Evolutionary conservation across 2,113 vertebrate genomes (phyloP).

Genomic region (Crotalus helleri): DNA sequence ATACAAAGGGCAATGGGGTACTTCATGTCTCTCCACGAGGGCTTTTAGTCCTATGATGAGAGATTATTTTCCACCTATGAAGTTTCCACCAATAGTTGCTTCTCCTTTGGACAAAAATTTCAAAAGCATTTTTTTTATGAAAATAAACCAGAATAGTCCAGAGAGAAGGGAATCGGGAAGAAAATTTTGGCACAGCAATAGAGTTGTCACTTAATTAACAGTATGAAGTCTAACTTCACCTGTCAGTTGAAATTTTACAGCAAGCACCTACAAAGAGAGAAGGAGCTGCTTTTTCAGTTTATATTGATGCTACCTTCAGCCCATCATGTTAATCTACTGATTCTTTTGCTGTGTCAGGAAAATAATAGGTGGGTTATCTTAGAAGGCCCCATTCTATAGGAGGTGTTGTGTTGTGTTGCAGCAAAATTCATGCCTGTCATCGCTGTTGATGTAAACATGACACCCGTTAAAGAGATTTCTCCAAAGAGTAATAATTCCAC

Average conservation of each 20-base stretch:
- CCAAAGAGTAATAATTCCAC: slow-evolving; percentile 1
- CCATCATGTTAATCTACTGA: background rate
- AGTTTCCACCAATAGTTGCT: background rate
- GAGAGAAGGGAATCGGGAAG: background rate
- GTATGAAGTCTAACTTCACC: slow-evolving; percentile 67
- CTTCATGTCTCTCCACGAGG: background rate
- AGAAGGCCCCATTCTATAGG: slow-evolving; percentile 12
- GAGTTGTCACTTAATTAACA: slow-evolving; percentile 75
- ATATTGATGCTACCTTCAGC: background rate
- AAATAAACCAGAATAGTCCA: background rate
- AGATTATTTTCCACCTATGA: background rate
- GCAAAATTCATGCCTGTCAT: slow-evolving; percentile 18
- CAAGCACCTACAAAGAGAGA: slow-evolving; percentile 30
- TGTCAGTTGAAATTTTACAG: slow-evolving; percentile 70
- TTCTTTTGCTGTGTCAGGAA: background rate
- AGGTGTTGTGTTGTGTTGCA: background rate
- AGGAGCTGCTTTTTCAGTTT: background rate
- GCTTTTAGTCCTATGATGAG: background rate
- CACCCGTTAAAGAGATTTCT: slow-evolving; percentile 32
- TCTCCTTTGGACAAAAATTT: background rate
- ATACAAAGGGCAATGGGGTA: background rate
- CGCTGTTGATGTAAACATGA: background rate
- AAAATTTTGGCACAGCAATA: background rate
- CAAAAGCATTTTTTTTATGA: background rate
- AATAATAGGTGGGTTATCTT: background rate